Conservation (phyloP, 2,888 invertebrate species). For the Cactoblastis cactorum region DNA sequence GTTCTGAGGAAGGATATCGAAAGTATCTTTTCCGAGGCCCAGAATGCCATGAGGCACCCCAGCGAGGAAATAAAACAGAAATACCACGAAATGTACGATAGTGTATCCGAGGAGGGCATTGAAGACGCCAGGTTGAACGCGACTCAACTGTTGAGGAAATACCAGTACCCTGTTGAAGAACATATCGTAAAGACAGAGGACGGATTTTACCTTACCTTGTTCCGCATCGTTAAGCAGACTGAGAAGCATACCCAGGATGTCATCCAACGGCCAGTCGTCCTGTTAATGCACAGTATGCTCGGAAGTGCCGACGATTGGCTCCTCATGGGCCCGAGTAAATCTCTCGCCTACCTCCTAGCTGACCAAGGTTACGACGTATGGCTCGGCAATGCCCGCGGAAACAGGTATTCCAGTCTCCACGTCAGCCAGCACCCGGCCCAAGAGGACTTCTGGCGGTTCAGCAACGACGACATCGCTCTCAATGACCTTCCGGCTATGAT, state of each 20-base stretch:
- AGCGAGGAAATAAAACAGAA: slow-evolving; percentile 37
- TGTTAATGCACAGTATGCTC: slow-evolving; percentile 83
- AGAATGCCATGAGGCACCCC: slow-evolving; percentile 48
- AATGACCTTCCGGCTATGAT: slow-evolving; percentile 69
- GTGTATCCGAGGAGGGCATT: slow-evolving; percentile 30
- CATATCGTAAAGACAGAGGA: slow-evolving; percentile 62
- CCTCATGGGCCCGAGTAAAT: slow-evolving; percentile 79
- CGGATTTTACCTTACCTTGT: slow-evolving; percentile 62
- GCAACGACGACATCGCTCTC: slow-evolving; percentile 54
- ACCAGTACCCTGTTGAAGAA: slow-evolving; percentile 57
- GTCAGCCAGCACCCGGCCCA: slow-evolving; percentile 25
- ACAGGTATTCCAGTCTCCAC: slow-evolving; percentile 58
- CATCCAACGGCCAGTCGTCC: slow-evolving; percentile 54
- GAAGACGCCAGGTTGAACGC: slow-evolving; percentile 46
- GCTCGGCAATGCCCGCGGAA: slow-evolving; percentile 68
- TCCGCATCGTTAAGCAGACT: slow-evolving; percentile 51
- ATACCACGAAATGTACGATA: slow-evolving; percentile 37
- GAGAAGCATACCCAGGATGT: slow-evolving; percentile 31
- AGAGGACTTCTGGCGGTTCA: slow-evolving; percentile 49
- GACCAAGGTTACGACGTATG: slow-evolving; percentile 69
- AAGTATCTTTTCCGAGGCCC: slow-evolving; percentile 53
- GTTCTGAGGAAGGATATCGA: slow-evolving; percentile 46
- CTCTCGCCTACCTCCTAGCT: slow-evolving; percentile 57
- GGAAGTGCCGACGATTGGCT: slow-evolving; percentile 85
- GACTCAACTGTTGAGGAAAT: slow-evolving; percentile 51